phyloP scores from a whole-genome alignment of 2,113 vertebrate species.

The Toxotes jaculatrix region DNA sequence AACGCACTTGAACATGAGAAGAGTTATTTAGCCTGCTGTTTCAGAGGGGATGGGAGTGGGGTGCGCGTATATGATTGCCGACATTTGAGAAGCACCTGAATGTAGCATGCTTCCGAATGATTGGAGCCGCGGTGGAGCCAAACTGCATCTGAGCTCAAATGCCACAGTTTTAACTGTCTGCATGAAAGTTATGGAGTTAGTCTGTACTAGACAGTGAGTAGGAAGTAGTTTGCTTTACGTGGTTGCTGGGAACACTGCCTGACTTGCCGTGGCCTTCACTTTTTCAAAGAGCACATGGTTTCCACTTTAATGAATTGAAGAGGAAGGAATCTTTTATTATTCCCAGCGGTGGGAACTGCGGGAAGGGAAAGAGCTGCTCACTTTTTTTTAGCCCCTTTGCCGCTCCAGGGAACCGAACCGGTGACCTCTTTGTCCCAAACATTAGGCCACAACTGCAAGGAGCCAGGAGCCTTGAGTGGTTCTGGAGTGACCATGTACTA shows the following conservation, averaged over 20 bases:
- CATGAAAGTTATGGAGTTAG: background rate
- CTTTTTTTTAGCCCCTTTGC: too few species aligned
- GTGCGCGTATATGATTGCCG: background rate
- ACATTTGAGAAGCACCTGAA: background rate
- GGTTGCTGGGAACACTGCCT: background rate
- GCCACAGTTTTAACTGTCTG: background rate
- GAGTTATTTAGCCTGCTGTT: too few species aligned
- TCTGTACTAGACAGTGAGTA: background rate
- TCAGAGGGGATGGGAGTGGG: too few species aligned
- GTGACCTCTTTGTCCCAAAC: too few species aligned
- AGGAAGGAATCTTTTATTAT: too few species aligned
- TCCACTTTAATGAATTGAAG: too few species aligned
- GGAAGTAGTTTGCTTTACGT: background rate
- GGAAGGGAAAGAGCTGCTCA: too few species aligned
- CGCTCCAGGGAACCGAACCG: too few species aligned
- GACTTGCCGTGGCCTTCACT: background rate
- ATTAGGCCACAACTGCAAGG: too few species aligned
- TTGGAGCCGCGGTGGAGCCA: background rate
- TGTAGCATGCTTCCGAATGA: background rate
- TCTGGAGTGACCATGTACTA: background rate
- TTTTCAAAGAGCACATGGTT: background rate
- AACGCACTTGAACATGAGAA: background rate
- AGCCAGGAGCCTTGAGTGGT: background rate
- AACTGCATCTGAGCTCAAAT: background rate
- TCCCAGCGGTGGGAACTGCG: too few species aligned